These are phyloP conservation scores for Drosophila quinaria DNA, from an alignment of 2,888 invertebrate species.

Conservation along the genomic window DNA sequence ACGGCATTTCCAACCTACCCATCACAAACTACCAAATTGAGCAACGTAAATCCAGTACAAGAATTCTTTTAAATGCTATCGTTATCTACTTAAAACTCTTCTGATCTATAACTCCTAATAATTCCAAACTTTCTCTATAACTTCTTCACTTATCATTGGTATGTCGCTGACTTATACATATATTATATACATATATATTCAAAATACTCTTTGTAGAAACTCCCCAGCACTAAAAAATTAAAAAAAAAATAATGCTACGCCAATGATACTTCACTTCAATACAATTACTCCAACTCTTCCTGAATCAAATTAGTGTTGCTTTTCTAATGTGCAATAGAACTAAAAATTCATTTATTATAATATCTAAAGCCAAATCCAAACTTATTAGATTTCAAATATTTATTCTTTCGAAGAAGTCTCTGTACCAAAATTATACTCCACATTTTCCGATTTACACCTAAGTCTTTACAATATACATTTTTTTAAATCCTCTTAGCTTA, in stretches of 20 bases:
- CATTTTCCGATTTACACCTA: background rate
- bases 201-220: conserved; percentile 28
- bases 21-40: conserved; percentile 29
- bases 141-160: conserved; percentile 57
- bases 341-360: background rate
- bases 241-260: conserved; percentile 31
- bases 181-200: conserved; percentile 29
- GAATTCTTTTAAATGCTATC: conserved; percentile 83
- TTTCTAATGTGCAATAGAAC: conserved; percentile 55
- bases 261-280: conserved; percentile 66
- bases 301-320: conserved; percentile 38
- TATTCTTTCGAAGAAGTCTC: background rate
- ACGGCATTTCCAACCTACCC: conserved; percentile 18
- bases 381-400: background rate
- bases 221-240: conserved; percentile 36
- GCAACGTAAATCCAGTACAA: conserved; percentile 50
- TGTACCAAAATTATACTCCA: background rate
- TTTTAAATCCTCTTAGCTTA: background rate
- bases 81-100: conserved; percentile 79
- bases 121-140: conserved; percentile 52
- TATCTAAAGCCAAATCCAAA: background rate
- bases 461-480: background rate
- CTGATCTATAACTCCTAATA: conserved; percentile 58
- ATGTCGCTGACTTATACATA: conserved; percentile 31
- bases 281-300: conserved; percentile 38